Evolutionary conservation across 2,113 vertebrate genomes (phyloP).

Genomic region (Nestor notabilis): DNA sequence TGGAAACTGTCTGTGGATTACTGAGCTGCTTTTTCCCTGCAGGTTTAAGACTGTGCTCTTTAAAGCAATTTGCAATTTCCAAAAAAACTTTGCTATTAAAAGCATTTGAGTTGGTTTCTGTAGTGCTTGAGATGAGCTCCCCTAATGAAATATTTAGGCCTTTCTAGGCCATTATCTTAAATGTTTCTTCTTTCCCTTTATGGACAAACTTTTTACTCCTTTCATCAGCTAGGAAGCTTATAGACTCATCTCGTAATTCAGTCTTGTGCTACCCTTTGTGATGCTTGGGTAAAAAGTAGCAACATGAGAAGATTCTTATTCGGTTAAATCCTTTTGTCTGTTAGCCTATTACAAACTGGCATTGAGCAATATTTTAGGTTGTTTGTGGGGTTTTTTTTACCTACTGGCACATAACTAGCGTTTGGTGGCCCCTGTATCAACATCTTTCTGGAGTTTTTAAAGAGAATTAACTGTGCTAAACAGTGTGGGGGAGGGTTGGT

Average conservation of each 20-base stretch:
- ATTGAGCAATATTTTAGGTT: background rate
- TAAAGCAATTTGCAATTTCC: background rate
- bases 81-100: background rate
- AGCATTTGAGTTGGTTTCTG: background rate
- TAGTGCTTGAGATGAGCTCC: background rate
- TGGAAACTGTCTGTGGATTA: background rate
- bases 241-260: background rate
- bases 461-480: background rate
- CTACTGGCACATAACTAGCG: background rate
- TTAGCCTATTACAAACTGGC: background rate
- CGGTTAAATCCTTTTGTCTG: background rate
- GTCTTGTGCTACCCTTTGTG: background rate
- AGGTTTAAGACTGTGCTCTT: background rate
- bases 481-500: accelerated
- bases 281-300: background rate
- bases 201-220: background rate
- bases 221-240: background rate
- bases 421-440: background rate
- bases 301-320: background rate
- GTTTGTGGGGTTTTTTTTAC: background rate
- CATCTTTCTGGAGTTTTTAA: background rate
- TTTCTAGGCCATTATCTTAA: slow-evolving; percentile 17
- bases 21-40: background rate
- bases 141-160: slow-evolving; percentile 37
- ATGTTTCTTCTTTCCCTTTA: background rate